Evolutionary conservation across 2,888 invertebrate genomes (phyloP), one percentile per base, ranked within the genome.

Genomic region (Orthosia gracilis): DNA sequence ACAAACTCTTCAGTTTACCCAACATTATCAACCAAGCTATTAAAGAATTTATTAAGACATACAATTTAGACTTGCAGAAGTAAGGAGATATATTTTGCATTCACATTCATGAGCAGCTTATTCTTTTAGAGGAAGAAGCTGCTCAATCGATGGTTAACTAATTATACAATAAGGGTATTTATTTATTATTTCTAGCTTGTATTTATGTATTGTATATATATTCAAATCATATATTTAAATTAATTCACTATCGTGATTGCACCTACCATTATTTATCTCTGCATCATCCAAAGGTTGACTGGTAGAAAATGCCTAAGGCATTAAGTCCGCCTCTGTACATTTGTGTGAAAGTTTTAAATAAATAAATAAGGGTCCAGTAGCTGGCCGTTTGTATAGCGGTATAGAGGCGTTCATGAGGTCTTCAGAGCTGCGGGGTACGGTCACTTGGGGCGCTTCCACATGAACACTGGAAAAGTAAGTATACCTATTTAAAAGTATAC

Each of bases 391-490:
- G 7, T 45, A 15, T 15, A 45, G 59, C 45, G 18, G 40, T 26
- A 45, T 15, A 45, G 21, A 13, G 54, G 12, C 21, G 21, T 54
- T 40, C 40, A 40, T 40, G 2, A n/a, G 13, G n/a, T 54, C 23
- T 7, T 23, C 23, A 17, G 7, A 26, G n/a, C n/a, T 58, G 40
- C 40, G 40, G 59, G n/a, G 21, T 21, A 9, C 17, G 21, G 15
- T 0, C 45, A 45, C 45, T 21, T 61, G 40, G 40, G 7, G 3
- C 7, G 45, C 31, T 58, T 5, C 31, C 2, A n/a, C 21, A 55
- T 55, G 3, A 31, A 45, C 2, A 31, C 45, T 62, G 50, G 5
- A 21, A 31, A 68, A 23, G 69, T 66, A 65, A 52, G 69, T 69
- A 69, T 64, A 23, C 15, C 12, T 18, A 47, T 0, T 4, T 31